A percentile compares a stretch with the other conserved stretches of the same genome.
Conservation (phyloP, 1,140 invertebrate genomes). For the Nasonia vitripennis region DNA sequence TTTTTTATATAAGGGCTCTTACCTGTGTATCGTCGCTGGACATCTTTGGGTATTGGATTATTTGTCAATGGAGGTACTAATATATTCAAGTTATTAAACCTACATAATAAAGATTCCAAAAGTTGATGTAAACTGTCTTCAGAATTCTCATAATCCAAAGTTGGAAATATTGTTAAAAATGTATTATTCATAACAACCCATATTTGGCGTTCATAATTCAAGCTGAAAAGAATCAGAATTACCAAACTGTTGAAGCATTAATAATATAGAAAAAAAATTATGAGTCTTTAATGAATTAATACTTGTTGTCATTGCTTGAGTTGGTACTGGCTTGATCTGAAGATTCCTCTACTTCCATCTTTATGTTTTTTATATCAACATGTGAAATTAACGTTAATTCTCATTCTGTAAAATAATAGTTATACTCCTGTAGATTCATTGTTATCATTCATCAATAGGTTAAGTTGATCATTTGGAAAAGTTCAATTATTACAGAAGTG, state of each 20-base stretch:
- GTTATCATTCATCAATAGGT: too few species aligned
- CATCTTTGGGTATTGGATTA: slow-evolving; percentile 47
- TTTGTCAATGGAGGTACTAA: slow-evolving; percentile 61
- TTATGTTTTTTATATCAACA: neutral
- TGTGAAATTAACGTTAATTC: neutral
- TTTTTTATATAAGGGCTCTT: neutral
- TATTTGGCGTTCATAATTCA: slow-evolving; percentile 57
- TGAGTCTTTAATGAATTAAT: neutral
- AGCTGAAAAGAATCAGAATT: slow-evolving; percentile 33
- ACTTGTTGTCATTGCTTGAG: slow-evolving; percentile 19
- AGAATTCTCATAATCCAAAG: slow-evolving; percentile 56
- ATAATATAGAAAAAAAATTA: neutral
- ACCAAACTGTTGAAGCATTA: neutral
- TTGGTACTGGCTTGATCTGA: neutral
- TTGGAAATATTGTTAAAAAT: slow-evolving; percentile 62
- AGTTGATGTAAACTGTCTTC: slow-evolving; percentile 60
- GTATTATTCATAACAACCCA: slow-evolving; percentile 65
- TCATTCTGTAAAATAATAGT: neutral
- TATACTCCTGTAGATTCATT: neutral
- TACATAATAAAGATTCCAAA: slow-evolving; percentile 62
- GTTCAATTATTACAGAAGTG: too few species aligned
- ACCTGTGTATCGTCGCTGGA: slow-evolving; percentile 63
- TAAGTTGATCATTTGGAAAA: too few species aligned
- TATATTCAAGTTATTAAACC: slow-evolving; percentile 64
- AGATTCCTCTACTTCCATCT: neutral